A percentile compares a stretch with the other conserved stretches of the same genome.
Evolutionary conservation across 2,113 vertebrate genomes (phyloP).

Genomic region (Amphiprion ocellaris): DNA sequence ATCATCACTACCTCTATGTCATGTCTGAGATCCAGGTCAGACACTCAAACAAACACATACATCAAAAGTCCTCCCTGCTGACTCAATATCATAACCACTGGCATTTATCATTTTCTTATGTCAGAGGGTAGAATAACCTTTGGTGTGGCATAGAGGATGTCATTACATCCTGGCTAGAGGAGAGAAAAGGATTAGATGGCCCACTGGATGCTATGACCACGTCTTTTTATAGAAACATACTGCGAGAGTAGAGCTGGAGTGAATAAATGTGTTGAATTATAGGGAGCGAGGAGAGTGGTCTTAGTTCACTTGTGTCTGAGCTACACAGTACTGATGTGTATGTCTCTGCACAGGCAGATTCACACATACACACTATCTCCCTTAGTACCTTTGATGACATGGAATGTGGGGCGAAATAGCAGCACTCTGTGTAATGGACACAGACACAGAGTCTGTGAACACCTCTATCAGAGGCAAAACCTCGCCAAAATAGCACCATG

Average conservation of each 20-base stretch:
- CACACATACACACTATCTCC: constrained; percentile 45
- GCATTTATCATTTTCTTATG: constrained; percentile 56
- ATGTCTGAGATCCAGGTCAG: constrained; percentile 98
- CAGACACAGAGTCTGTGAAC: constrained; percentile 49
- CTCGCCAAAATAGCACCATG: constrained; percentile 38
- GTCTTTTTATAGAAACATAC: constrained; percentile 56
- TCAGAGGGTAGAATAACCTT: constrained; percentile 47
- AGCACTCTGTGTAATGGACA: constrained; percentile 77
- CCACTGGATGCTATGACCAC: constrained; percentile 39
- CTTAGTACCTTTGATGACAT: constrained; percentile 68
- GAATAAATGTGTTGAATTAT: constrained; percentile 69
- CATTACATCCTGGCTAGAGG: constrained; percentile 43
- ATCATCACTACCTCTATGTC: constrained; percentile 93
- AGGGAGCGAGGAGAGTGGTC: constrained; percentile 46
- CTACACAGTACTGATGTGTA: background rate
- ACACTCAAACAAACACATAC: constrained; percentile 16
- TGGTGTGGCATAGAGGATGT: constrained; percentile 46
- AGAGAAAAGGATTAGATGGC: constrained; percentile 50
- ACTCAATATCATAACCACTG: constrained; percentile 40
- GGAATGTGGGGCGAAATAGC: constrained; percentile 72
- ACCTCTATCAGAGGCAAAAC: constrained; percentile 51
- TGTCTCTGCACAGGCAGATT: constrained; percentile 23
- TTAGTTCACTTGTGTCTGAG: constrained; percentile 6
- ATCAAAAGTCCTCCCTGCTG: constrained; percentile 9
- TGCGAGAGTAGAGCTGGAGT: constrained; percentile 40